Conservation (phyloP, 1,140 invertebrate genomes). For the Anastrepha ludens region DNA sequence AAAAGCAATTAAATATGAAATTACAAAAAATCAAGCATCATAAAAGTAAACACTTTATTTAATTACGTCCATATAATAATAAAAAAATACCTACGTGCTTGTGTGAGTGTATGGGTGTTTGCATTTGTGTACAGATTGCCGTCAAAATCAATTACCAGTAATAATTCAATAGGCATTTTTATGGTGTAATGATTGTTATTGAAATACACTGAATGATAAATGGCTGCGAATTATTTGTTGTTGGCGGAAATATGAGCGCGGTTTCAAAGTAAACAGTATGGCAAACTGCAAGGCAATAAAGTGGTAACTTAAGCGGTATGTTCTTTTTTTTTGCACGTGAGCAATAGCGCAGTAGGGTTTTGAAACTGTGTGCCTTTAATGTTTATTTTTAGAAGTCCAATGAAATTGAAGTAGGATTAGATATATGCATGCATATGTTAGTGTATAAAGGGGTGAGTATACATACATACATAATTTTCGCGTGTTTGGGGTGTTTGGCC, state of each 20-base stretch:
- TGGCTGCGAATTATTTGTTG: neutral
- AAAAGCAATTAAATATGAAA: conserved; percentile 45
- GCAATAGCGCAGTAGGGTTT: neutral
- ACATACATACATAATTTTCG: too few species aligned
- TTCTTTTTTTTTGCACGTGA: too few species aligned
- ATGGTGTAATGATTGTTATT: conserved; percentile 37
- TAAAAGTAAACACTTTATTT: conserved; percentile 50
- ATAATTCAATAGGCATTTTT: conserved; percentile 47
- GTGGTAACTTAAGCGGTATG: neutral
- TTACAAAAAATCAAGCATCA: conserved; percentile 34
- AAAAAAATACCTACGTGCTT: neutral
- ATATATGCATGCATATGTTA: too few species aligned
- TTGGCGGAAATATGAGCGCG: neutral
- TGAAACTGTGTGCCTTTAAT: too few species aligned
- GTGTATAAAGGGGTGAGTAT: too few species aligned
- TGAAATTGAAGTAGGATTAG: too few species aligned
- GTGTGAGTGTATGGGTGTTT: neutral
- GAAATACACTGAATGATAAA: neutral
- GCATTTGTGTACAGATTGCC: neutral
- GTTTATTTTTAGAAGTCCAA: too few species aligned
- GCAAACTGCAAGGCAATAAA: neutral
- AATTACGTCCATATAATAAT: neutral
- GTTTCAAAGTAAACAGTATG: neutral
- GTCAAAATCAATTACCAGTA: conserved; percentile 38
- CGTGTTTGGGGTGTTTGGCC: too few species aligned